A percentile compares a stretch with the other conserved stretches of the same genome.
Evolutionary conservation across 2,888 invertebrate genomes (phyloP).

Genomic region (Chloroclysta siterata): DNA sequence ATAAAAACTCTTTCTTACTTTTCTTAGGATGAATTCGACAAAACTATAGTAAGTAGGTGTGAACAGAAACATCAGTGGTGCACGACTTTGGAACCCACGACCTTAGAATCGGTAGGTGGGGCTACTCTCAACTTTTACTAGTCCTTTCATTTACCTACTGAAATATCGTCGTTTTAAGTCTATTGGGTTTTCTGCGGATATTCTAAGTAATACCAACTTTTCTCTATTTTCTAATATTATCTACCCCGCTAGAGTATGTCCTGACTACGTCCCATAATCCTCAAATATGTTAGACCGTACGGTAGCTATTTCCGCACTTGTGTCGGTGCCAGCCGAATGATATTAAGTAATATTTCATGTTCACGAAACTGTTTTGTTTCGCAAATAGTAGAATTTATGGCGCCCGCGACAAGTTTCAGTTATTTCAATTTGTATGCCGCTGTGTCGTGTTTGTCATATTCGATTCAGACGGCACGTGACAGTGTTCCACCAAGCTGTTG

Average conservation of each 20-base stretch:
- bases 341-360: conserved; percentile 56
- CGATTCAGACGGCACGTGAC: conserved; percentile 43
- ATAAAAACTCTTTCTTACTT: too few species aligned
- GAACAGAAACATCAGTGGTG: too few species aligned
- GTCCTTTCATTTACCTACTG: too few species aligned
- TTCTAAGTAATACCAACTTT: too few species aligned
- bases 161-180: too few species aligned
- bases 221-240: too few species aligned
- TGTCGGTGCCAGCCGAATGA: conserved; percentile 40
- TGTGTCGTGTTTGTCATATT: conserved; percentile 37
- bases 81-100: too few species aligned
- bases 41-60: too few species aligned
- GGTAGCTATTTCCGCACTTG: conserved; percentile 39
- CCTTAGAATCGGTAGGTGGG: too few species aligned
- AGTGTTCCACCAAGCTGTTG: conserved; percentile 30
- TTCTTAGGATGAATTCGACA: too few species aligned
- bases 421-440: conserved; percentile 49
- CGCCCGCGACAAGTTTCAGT: conserved; percentile 48
- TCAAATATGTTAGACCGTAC: conserved; percentile 41
- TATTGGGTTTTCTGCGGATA: too few species aligned
- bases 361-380: conserved; percentile 49
- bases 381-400: conserved; percentile 52
- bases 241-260: neutral
- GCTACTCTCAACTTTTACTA: too few species aligned
- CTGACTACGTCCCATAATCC: conserved; percentile 12